Evolutionary conservation across 2,888 invertebrate species (phyloP), one percentile per base, ranked within the genome.

Genomic region (Drosophila mayaguana): DNA sequence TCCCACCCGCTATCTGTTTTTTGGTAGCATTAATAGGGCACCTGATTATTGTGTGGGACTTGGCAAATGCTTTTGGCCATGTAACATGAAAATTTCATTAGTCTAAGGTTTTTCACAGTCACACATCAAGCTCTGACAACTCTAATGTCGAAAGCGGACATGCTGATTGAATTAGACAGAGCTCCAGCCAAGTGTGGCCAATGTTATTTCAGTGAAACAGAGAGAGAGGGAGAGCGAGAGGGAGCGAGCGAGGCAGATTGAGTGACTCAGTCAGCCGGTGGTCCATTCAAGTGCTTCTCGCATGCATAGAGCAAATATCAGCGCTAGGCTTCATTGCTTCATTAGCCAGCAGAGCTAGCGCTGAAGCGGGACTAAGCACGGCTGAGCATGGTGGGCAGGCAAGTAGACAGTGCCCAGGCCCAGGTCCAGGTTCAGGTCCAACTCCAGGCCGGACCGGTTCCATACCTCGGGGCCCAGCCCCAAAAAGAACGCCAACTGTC

Each of bases 51-150:
- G 76, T 59, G 56, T 40, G 18, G 48, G 51, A 28, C 43, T 22
- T 55, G 48, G 71, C 72, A 80, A 84, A 81, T 83, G 72, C 63
- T 64, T 69, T 75, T 63, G 34, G 63, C 65, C 80, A 50, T 84
- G 78, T 76, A 76, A 86, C 84, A 84, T 80, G 84, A 87, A 84
- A 82, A 84, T 84, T 87, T 82, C 88, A 88, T 88, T 86, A 82
- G 78, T 48, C 25, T 36, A 54, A 46, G 66, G 53, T 71, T 72
- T 80, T 43, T 36, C 38, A 43, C 55, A 55, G 48, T 46, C 36
- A 63, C 70, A 60, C 59, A 66, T 57, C 55, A 20, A 38, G 46
- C 50, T 45, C 38, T 51, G 68, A 72, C 50, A 61, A 34, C 51
- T 63, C 73, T 69, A 74, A 81, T 79, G 72, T 72, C 69, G 70